These are phyloP conservation scores for Achatina immaculata DNA, from an alignment of 1,140 invertebrate species.

Conservation along the genomic window DNA sequence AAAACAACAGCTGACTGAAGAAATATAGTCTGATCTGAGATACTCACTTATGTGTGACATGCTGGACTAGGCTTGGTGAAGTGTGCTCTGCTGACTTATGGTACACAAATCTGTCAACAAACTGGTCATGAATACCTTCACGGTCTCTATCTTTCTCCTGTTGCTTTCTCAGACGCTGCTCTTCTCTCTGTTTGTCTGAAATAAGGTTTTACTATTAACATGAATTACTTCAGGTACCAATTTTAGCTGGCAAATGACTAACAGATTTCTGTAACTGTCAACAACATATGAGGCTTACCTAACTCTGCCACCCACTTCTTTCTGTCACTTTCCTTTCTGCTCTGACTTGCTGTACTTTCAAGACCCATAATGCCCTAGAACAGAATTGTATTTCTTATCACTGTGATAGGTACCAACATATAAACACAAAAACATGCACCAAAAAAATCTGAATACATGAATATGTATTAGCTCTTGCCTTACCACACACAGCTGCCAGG, in stretches of 20 bases:
- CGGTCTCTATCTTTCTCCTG: conserved; percentile 40
- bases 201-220: too few species aligned
- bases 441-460: too few species aligned
- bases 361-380: conserved; percentile 1
- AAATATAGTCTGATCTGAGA: too few species aligned
- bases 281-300: conserved; percentile 44
- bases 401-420: too few species aligned
- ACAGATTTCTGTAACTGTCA: too few species aligned
- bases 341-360: conserved; percentile 38
- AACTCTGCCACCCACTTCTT: conserved; percentile 55
- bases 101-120: conserved; percentile 43
- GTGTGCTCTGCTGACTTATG: conserved; percentile 26
- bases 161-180: conserved; percentile 49
- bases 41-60: background rate
- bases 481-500: too few species aligned
- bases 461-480: too few species aligned
- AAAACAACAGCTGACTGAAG: too few species aligned
- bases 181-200: conserved; percentile 53
- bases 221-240: too few species aligned
- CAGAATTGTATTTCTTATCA: too few species aligned
- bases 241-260: too few species aligned
- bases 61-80: conserved; percentile 27
- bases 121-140: conserved; percentile 39
- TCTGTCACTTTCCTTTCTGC: conserved; percentile 49
- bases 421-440: too few species aligned